Evolutionary conservation across 2,797 vertebrate species (phyloP).

Genomic region (Ciconia nigra): DNA sequence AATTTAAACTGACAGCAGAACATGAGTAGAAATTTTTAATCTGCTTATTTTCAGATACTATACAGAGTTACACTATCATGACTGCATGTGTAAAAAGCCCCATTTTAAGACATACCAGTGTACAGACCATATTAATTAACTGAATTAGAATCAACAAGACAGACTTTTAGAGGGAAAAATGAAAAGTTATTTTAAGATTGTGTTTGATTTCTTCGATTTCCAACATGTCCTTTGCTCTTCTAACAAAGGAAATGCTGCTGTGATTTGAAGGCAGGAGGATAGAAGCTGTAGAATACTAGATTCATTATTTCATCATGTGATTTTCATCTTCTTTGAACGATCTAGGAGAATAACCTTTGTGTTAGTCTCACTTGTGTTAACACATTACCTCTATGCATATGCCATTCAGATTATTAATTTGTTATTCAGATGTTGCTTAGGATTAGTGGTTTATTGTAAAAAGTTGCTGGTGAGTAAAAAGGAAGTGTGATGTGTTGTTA

Average conservation of each 20-base stretch:
- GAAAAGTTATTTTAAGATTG: not conserved
- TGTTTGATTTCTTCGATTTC: not conserved
- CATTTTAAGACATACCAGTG: not conserved
- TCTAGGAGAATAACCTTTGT: not conserved
- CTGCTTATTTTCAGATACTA: not conserved
- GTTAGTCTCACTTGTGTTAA: not conserved
- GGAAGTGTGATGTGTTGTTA: slow-evolving; percentile 36
- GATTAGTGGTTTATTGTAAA: not conserved
- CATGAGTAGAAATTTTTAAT: not conserved
- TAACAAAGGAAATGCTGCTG: not conserved
- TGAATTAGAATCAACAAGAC: not conserved
- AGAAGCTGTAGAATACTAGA: not conserved
- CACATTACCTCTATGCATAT: not conserved
- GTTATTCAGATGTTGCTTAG: not conserved
- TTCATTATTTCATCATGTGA: not conserved
- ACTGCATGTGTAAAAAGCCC: not conserved
- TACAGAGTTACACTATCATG: not conserved
- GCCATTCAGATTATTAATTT: not conserved
- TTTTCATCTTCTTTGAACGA: not conserved
- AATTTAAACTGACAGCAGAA: not conserved
- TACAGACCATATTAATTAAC: not conserved
- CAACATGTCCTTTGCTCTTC: not conserved
- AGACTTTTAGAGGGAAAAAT: not conserved
- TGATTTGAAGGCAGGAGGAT: not conserved
- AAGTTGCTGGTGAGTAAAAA: not conserved